Evolutionary conservation across 2,113 vertebrate genomes (phyloP), one percentile per base, ranked within the genome.

Genomic region (Galbula dea): DNA sequence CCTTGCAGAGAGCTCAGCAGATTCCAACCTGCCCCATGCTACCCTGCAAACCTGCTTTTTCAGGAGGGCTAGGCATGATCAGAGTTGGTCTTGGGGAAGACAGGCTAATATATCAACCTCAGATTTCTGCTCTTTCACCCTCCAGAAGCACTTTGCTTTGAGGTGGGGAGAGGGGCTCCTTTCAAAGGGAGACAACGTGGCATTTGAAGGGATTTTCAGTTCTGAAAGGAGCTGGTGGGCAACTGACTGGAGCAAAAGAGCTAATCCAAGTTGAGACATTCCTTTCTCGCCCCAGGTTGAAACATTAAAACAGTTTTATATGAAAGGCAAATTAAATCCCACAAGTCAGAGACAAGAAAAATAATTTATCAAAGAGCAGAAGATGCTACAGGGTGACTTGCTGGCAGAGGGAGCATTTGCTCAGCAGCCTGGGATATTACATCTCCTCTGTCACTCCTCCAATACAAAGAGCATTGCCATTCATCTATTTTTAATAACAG

Each of bases 401-500:
- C 72, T 93, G 72, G 12, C 34, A 85, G 89, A 89, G 67, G 51
- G 81, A 94, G 75, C 82, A 41, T 95, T 95, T 91, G 65, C 91
- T 94, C 68, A 52, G 87, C 78, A 93, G 79, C 65, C 48, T 0
- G 0, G 63, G 68, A 39, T 86, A 67, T 95, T 91, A 17, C 85
- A 88, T 86, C 91, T 93, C 90, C 61, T 49, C 72, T 65, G 24
- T 78, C 3, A 24, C 82, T 94, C 68, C 79, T 81, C 67, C 73
- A 41, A n/a, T 67, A 82, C 1, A 29, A 76, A 83, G 39, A 95
- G 32, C 22, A 30, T 57, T 89, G 87, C 87, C 77, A 83, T 91
- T 91, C 89, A 91, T 94, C 95, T 96, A 95, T 96, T 94, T 96
- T 96, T 96, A 94, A 95, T 95, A 88, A 79, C 75, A 67, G 55